Base-by-base conservation (phyloP, 2,888 invertebrate species). In the Athrips mouffetella region DNA sequence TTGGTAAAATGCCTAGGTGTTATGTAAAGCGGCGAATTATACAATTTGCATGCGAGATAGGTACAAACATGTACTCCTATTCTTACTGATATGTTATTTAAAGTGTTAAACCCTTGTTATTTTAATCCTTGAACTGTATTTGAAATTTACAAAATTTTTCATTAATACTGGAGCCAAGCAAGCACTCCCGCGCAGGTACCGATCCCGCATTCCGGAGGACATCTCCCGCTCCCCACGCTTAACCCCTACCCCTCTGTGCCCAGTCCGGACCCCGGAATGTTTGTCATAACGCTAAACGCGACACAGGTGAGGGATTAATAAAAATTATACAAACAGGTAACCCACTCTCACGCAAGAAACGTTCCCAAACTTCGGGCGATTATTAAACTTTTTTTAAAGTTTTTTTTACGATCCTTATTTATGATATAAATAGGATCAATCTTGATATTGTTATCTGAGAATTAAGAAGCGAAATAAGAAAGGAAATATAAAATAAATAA, bases 151-250 rank as follows among this genome's bases (percentile, higher is more conserved):
- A n/a, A n/a, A n/a, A n/a, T n/a, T n/a, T n/a, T n/a, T n/a, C n/a
- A n/a, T n/a, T n/a, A n/a, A 35, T 35, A 18, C 10, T 37, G 37
- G 20, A 20, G 1, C 21, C 37, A 37, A 21, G 37, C n/a, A 21
- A 37, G 11, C 15, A 21, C 25, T 45, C 45, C 16, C 6, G 75
- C 73, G 75, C 75, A 79, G 86, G 85, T 86, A 88, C 87, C 85
- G 83, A 72, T 82, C 72, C 83, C 78, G 77, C 88, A 87, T 85
- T 87, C 86, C 84, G 63, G 64, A 45, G 58, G 53, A 51, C 58
- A 65, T 62, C 64, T 59, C 57, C 55, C 60, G 63, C 63, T 54
- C 39, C 53, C 54, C 53, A 30, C 54, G 40, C 33, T 57, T 51
- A 59, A 49, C 56, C 59, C 57, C 54, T 56, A 45, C 51, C 57